phyloP scores from a whole-genome alignment of 2,888 invertebrate species.

The Charanyca ferruginea region DNA sequence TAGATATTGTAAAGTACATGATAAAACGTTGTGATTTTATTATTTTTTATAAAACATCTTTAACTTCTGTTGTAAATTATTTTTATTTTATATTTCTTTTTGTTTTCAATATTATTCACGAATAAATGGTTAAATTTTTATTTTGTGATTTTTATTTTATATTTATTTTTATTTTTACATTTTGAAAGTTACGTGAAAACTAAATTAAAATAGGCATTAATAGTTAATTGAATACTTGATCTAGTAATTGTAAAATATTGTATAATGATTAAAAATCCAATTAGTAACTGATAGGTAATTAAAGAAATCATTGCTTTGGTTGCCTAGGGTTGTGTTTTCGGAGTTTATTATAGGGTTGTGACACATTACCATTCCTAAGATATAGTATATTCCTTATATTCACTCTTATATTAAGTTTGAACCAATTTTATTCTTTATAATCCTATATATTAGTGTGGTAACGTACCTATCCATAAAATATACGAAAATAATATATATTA shows the following conservation, averaged over 20 bases:
- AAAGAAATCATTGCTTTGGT: slow-evolving; percentile 45
- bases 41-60: slow-evolving; percentile 60
- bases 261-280: neutral
- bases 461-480: slow-evolving; percentile 9
- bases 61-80: slow-evolving; percentile 76
- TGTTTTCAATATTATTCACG: slow-evolving; percentile 66
- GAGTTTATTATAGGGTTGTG: slow-evolving; percentile 73
- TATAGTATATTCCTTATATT: slow-evolving; percentile 36
- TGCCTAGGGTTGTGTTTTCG: slow-evolving; percentile 62
- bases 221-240: neutral
- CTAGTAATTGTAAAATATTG: slow-evolving; percentile 4
- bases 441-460: slow-evolving; percentile 1
- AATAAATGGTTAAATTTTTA: slow-evolving; percentile 69
- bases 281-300: slow-evolving; percentile 1
- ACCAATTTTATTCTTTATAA: slow-evolving; percentile 36
- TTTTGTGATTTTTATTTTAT: slow-evolving; percentile 53
- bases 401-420: slow-evolving; percentile 49
- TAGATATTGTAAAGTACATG: slow-evolving; percentile 54
- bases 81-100: slow-evolving; percentile 63
- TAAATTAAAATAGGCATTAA: neutral
- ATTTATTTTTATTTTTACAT: neutral
- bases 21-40: slow-evolving; percentile 64
- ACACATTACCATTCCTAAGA: slow-evolving; percentile 50
- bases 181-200: neutral
- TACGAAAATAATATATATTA: slow-evolving; percentile 6